Evolutionary conservation across 2,797 vertebrate genomes (phyloP).

Genomic region (Enteromius treurensis): DNA sequence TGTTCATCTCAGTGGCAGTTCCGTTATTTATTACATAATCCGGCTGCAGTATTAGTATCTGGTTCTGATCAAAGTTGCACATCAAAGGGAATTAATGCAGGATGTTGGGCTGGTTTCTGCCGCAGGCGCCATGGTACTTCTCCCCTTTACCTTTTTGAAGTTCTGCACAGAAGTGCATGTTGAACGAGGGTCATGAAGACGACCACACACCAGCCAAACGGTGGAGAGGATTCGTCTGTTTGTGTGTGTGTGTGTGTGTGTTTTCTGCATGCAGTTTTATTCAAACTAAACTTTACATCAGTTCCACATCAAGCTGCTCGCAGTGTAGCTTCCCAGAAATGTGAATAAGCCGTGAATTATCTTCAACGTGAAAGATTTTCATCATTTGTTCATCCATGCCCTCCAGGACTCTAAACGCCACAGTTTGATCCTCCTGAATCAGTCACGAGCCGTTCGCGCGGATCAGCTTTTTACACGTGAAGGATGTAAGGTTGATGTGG

Average conservation of each 20-base stretch:
- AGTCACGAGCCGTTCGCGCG: not conserved
- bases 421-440: not conserved
- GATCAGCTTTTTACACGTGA: not conserved
- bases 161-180: constrained; percentile 56
- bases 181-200: constrained; percentile 59
- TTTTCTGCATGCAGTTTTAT: not conserved
- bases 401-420: not conserved
- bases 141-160: constrained; percentile 43
- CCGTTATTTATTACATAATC: constrained; percentile 10
- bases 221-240: not conserved
- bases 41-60: constrained; percentile 7
- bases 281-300: not conserved
- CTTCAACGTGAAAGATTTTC: not conserved
- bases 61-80: constrained; percentile 49
- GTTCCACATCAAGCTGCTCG: not conserved
- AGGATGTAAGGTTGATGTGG: constrained; percentile 27
- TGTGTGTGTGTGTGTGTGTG: too few relatives aligned
- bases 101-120: constrained; percentile 39
- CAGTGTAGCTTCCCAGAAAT: not conserved
- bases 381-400: not conserved
- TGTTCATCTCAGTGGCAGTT: not conserved
- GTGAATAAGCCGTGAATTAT: not conserved
- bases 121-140: constrained; percentile 54
- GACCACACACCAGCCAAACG: constrained; percentile 28
- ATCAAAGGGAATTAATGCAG: constrained; percentile 56